Evolutionary conservation across 2,113 vertebrate genomes (phyloP).

Genomic region (Holacanthus passer): DNA sequence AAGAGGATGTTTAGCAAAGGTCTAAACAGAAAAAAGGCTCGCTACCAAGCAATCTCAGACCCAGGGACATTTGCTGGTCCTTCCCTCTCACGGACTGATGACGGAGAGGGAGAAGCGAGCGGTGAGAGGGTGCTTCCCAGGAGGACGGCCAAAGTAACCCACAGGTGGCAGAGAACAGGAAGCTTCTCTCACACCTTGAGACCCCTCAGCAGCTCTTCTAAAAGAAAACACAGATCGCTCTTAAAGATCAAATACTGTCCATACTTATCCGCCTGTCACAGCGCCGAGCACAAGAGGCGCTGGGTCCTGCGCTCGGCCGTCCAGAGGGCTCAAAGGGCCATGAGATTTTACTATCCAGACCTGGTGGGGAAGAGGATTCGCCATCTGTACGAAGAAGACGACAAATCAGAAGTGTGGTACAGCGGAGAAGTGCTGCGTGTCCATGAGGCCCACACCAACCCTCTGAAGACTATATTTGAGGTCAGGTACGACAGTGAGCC

Average conservation of each 20-base stretch:
- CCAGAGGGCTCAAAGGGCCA: constrained; percentile 54
- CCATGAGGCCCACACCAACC: constrained; percentile 78
- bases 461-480: constrained; percentile 84
- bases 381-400: constrained; percentile 89
- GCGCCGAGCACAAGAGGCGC: constrained; percentile 69
- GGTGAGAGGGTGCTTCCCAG: neutral
- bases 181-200: constrained; percentile 46
- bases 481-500: constrained; percentile 89
- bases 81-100: constrained; percentile 18
- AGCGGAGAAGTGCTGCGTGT: constrained; percentile 83
- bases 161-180: constrained; percentile 40
- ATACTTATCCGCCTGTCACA: constrained; percentile 72
- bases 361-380: constrained; percentile 86
- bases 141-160: constrained; percentile 17
- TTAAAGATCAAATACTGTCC: constrained; percentile 83
- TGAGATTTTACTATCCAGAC: constrained; percentile 80
- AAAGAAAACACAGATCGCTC: constrained; percentile 63
- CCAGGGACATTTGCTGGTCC: neutral
- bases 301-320: constrained; percentile 82
- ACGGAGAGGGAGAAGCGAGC: neutral
- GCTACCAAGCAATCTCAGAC: constrained; percentile 70
- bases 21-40: constrained; percentile 45
- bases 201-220: constrained; percentile 61
- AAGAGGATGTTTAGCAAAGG: constrained; percentile 68
- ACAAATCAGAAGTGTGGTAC: constrained; percentile 87